phyloP scores from a whole-genome alignment of 1,140 invertebrate species.

The Anastatus disparis region DNA sequence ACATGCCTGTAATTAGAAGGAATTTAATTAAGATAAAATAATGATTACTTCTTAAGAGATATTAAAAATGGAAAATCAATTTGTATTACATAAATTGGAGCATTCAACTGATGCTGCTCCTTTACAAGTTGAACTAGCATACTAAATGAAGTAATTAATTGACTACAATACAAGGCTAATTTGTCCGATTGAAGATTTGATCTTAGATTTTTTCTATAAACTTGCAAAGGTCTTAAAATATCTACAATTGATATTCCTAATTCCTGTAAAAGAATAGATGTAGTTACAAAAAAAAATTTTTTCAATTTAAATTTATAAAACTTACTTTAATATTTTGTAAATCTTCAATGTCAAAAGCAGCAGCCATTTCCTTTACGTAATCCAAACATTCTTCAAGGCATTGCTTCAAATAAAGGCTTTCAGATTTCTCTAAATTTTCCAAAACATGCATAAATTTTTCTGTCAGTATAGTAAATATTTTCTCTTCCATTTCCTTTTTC shows the following conservation, averaged over 20 bases:
- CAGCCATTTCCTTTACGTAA: constrained; percentile 61
- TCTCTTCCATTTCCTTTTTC: constrained; percentile 29
- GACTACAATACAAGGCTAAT: constrained; percentile 57
- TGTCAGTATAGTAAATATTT: constrained; percentile 44
- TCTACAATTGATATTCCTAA: constrained; percentile 59
- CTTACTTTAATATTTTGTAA: constrained; percentile 62
- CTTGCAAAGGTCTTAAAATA: constrained; percentile 55
- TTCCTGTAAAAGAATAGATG: constrained; percentile 50
- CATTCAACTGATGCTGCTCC: constrained; percentile 57
- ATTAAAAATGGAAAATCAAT: constrained; percentile 10
- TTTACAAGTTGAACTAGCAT: constrained; percentile 58
- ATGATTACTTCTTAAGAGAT: no score
- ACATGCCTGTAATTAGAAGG: constrained; percentile 47
- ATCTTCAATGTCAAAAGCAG: constrained; percentile 59
- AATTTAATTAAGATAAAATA: constrained; percentile 20
- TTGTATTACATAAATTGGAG: constrained; percentile 58
- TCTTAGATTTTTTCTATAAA: constrained; percentile 55
- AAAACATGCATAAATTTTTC: constrained; percentile 52
- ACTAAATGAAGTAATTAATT: constrained; percentile 55
- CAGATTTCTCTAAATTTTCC: constrained; percentile 55
- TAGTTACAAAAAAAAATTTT: constrained; percentile 17
- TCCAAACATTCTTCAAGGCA: constrained; percentile 56
- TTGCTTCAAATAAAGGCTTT: constrained; percentile 57
- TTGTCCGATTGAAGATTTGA: constrained; percentile 53
- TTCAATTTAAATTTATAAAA: constrained; percentile 6